Conservation (phyloP, 2,888 invertebrate species). For the Drosophila setosimentum region DNA sequence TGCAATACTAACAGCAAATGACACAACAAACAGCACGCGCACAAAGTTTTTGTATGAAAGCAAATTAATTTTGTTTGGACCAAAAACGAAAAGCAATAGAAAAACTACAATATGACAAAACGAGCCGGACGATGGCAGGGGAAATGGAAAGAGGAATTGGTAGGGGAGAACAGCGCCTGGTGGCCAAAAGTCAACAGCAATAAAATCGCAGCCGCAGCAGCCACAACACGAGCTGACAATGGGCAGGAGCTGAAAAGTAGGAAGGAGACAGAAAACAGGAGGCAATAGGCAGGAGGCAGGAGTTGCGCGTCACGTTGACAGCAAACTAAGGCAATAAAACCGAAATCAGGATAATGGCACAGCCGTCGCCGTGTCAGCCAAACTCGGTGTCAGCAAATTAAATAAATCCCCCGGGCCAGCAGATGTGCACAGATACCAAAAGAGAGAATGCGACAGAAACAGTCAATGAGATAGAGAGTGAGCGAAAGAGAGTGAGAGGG, state of each 20-base stretch:
- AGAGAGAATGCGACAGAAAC: neutral
- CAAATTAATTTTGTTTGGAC: constrained; percentile 66
- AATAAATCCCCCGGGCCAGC: constrained; percentile 79
- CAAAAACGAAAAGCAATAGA: constrained; percentile 48
- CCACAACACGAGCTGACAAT: constrained; percentile 67
- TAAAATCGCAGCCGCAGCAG: constrained; percentile 65
- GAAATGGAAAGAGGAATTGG: neutral
- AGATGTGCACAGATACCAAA: constrained; percentile 59
- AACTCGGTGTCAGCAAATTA: constrained; percentile 75
- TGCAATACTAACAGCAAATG: constrained; percentile 22
- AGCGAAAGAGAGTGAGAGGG: neutral
- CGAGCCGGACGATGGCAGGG: constrained; percentile 23
- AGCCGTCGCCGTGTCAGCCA: constrained; percentile 43
- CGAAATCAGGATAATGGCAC: constrained; percentile 78
- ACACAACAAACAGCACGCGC: constrained; percentile 73
- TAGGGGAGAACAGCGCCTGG: constrained; percentile 6
- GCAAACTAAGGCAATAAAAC: constrained; percentile 75
- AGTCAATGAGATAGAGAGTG: neutral
- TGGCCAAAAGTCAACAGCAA: constrained; percentile 76
- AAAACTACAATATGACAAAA: constrained; percentile 57
- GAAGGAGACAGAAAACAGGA: constrained; percentile 6
- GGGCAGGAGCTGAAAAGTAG: constrained; percentile 10
- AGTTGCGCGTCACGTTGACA: constrained; percentile 44
- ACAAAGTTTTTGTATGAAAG: constrained; percentile 69
- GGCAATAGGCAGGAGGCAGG: constrained; percentile 21